Conservation (phyloP, 2,797 vertebrate genomes). For the Orestias chungarensis region DNA sequence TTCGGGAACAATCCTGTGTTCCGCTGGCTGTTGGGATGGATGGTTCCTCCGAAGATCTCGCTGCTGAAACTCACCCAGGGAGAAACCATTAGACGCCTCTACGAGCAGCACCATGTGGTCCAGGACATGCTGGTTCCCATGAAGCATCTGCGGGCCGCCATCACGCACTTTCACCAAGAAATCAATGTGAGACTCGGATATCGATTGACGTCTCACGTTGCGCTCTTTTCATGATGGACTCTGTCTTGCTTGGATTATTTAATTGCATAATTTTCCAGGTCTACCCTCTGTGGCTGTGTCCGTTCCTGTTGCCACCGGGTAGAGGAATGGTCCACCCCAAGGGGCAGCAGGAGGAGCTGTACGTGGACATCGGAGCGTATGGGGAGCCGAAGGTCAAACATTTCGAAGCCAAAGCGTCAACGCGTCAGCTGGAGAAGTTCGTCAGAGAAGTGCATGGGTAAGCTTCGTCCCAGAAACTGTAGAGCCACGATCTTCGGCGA, state of each 20-base stretch:
- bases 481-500: too few species aligned
- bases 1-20: constrained; percentile 95
- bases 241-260: background rate
- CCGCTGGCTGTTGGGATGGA: constrained; percentile 96
- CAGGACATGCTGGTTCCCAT: constrained; percentile 98
- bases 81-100: constrained; percentile 91
- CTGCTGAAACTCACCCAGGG: constrained; percentile 97
- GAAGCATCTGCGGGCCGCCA: constrained; percentile 85
- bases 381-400: constrained; percentile 92
- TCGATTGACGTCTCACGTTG: background rate
- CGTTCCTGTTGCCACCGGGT: constrained; percentile 89
- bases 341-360: constrained; percentile 88
- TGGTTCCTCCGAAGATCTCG: constrained; percentile 98
- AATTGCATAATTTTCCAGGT: too few species aligned
- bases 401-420: constrained; percentile 91
- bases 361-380: constrained; percentile 95
- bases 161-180: constrained; percentile 88
- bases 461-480: constrained; percentile 51
- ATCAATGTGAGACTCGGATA: constrained; percentile 82
- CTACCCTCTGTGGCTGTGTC: constrained; percentile 97
- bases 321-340: constrained; percentile 97
- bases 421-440: constrained; percentile 93
- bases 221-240: background rate
- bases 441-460: constrained; percentile 94
- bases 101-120: constrained; percentile 95